Evolutionary conservation across 2,888 invertebrate genomes (phyloP).

Genomic region (Rhogogaster chlorosoma): DNA sequence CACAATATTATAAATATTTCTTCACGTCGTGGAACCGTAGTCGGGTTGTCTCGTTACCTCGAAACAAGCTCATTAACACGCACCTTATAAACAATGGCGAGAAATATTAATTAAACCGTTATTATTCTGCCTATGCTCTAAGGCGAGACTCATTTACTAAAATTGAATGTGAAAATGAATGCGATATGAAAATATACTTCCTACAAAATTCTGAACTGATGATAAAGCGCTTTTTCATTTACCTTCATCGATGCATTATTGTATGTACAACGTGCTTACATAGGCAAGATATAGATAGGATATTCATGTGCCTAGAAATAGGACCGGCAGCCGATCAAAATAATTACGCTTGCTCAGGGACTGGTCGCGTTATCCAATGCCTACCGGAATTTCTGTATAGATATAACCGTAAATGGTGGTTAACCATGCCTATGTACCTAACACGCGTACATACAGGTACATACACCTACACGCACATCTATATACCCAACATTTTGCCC

Average conservation of each 20-base stretch:
- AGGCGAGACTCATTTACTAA: background rate
- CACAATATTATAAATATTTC: background rate
- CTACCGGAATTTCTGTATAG: background rate
- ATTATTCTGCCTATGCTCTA: background rate
- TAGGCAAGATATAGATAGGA: slow-evolving; percentile 26
- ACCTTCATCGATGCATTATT: background rate
- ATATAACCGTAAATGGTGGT: background rate
- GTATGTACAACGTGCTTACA: background rate
- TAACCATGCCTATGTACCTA: background rate
- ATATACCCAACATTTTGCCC: background rate
- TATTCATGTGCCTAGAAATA: background rate
- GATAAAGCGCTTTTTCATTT: background rate
- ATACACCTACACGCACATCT: background rate
- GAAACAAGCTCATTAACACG: background rate
- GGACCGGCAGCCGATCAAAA: background rate
- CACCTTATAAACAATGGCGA: background rate
- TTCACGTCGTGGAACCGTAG: background rate
- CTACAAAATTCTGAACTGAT: background rate
- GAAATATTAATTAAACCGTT: background rate
- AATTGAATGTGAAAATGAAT: background rate
- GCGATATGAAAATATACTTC: background rate
- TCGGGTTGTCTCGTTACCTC: background rate
- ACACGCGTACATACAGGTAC: background rate
- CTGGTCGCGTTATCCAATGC: background rate
- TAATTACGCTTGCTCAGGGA: slow-evolving; percentile 16